Evolutionary conservation across 2,797 vertebrate genomes (phyloP), one percentile per base, ranked within the genome.

Genomic region (Acridotheres tristis): DNA sequence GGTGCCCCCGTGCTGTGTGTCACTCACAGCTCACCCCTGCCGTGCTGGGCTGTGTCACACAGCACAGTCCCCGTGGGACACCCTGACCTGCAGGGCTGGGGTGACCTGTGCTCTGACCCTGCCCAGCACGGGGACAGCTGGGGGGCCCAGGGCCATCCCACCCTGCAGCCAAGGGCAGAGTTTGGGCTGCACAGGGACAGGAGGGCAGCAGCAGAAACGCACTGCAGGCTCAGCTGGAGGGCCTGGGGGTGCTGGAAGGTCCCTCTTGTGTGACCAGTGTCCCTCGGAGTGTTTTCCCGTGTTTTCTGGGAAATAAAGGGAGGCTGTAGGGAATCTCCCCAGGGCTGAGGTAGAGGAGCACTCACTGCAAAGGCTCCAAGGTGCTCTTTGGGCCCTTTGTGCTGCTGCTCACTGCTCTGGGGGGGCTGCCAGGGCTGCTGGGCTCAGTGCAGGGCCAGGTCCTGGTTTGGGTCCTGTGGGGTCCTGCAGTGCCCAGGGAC

Each of bases 101-200:
- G 14, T 40, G 34, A 25, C 10, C 61, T 50, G 43, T 43, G 53
- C 2, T 36, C 30, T 58, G 61, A 9, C 36, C 8, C 47, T 85
- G 82, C 38, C 47, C 53, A 13, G 53, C 61, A 14, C 61, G 21
- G 51, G 58, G 59, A 17, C 54, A 67, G 72, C 61, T 63, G 80
- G 68, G 48, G 29, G 29, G 25, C 36, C 42, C 69, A 18, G 61
- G 36, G 54, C 1, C 25, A 9, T 36, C 2, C 2, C 12, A 34
- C 5, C 1, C 68, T 72, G n/a, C 26, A 23, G 47, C 22, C 25
- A 26, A 0, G 6, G 12, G 10, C 48, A 5, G 42, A 0, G 4
- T 13, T 16, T 27, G 30, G 11, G 2, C 53, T 32, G 8, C 45
- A 29, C 45, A 29, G 0, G 43, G 62, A 36, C 34, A 3, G 7